A percentile compares a stretch with the other conserved stretches of the same genome.
Evolutionary conservation across 2,113 vertebrate genomes (phyloP).

Genomic region (Zosterops borbonicus): DNA sequence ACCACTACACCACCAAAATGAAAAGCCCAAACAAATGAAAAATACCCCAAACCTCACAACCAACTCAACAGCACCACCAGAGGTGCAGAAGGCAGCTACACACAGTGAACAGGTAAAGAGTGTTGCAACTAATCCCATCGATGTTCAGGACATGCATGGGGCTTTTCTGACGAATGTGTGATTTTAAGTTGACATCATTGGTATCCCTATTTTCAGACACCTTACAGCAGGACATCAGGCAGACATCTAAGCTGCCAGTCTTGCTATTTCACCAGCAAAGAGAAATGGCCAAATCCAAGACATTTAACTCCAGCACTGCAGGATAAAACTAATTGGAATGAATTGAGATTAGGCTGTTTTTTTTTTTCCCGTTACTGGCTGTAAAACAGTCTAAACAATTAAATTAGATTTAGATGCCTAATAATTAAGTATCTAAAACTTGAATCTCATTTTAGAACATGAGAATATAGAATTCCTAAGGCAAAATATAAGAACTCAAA

Average conservation of each 20-base stretch:
- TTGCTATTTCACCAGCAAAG: neutral
- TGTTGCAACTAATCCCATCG: neutral
- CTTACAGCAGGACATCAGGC: neutral
- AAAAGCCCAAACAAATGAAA: neutral
- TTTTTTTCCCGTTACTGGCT: neutral
- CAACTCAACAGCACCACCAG: neutral
- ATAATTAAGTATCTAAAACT: neutral
- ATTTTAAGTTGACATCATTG: neutral
- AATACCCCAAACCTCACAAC: neutral
- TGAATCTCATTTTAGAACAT: neutral
- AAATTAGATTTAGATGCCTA: neutral
- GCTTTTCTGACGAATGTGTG: neutral
- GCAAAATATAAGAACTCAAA: neutral
- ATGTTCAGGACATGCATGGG: neutral
- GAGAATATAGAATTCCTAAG: neutral
- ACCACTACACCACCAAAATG: neutral
- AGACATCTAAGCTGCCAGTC: neutral
- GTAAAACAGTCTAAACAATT: neutral
- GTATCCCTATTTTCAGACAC: neutral
- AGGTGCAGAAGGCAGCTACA: neutral
- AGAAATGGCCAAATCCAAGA: neutral
- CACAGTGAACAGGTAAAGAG: neutral
- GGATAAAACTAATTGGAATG: neutral
- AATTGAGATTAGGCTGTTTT: neutral
- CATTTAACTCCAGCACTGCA: neutral